Base-by-base conservation (phyloP, 2,113 vertebrate genomes). In the Chelonoidis abingdonii region DNA sequence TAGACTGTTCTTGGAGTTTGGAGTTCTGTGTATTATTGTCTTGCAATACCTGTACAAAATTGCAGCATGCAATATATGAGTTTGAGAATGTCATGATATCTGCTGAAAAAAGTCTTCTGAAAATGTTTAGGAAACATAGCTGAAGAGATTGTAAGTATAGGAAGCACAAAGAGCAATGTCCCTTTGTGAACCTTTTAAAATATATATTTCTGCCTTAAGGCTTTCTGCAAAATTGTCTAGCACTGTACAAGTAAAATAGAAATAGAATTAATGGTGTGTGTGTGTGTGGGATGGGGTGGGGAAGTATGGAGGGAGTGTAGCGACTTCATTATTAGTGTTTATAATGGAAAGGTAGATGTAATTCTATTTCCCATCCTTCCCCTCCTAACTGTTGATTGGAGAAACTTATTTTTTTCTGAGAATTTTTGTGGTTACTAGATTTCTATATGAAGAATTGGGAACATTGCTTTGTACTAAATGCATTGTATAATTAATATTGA, bases 41-140 rank as follows among this genome's bases (percentile, higher is more conserved):
- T 50, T 80, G 29, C 10, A 4, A 0, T 35, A 83, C 3, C 2
- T 80, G 49, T 27, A 4, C 80, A 52, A 44, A 52, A 2, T 62
- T n/a, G 56, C 10, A 7, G 5, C 2, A 1, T 49, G 0, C 49
- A 35, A 84, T 57, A 86, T n/a, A 4, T 72, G 7, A 53, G 5
- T 2, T 0, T 8, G 8, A n/a, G 62, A 65, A 76, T 16, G 7
- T 38, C 12, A 6, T 47, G 12, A 10, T 6, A 12, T 50, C 35
- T 11, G 0, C 0, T 10, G 44, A 53, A 82, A 84, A 9, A 5
- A 12, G 11, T 4, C 31, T 10, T 84, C 47, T 19, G 11, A 6
- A 78, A 57, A 38, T 14, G 7, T 41, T 54, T 27, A 14, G 80
- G 72, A 29, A 5, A 2, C 5, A n/a, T 49, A 10, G 12, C 25